phyloP scores from a whole-genome alignment of 2,797 vertebrate genomes.

The Sphaeramia orbicularis region DNA sequence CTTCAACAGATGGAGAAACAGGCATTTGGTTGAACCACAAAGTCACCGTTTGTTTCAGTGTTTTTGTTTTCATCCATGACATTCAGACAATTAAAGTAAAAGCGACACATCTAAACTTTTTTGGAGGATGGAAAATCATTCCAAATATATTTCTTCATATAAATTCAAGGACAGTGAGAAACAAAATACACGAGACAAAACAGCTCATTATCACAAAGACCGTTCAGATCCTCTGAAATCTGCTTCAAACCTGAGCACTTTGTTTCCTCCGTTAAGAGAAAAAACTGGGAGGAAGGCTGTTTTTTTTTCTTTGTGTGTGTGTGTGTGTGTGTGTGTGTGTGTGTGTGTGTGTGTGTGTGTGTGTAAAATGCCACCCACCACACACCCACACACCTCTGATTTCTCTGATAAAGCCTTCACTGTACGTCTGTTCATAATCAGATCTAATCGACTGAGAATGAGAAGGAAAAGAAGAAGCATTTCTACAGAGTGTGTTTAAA shows the following conservation, averaged over 20 bases:
- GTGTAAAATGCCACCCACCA: conserved; percentile 6
- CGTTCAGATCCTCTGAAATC: conserved; percentile 21
- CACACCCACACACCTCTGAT: conserved; percentile 18
- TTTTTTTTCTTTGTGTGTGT: too few relatives aligned
- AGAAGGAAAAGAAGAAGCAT: background rate
- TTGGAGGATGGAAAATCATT: too few relatives aligned
- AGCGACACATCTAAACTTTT: too few relatives aligned
- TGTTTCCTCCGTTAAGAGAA: conserved; percentile 17
- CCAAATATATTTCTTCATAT: too few relatives aligned
- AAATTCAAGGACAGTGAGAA: conserved; percentile 8
- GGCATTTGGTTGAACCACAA: too few relatives aligned
- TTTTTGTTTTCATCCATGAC: too few relatives aligned
- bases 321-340: too few relatives aligned
- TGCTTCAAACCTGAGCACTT: background rate
- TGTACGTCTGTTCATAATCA: conserved; percentile 17
- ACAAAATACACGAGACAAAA: conserved; percentile 16
- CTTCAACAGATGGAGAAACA: too few relatives aligned
- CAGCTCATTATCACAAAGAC: conserved; percentile 15
- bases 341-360: too few relatives aligned
- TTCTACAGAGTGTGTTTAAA: background rate
- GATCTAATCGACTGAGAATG: background rate
- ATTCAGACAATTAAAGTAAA: too few relatives aligned
- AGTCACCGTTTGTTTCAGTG: too few relatives aligned
- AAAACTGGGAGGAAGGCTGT: conserved; percentile 12
- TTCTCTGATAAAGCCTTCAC: conserved; percentile 17